Percentiles rank a stretch among this genome's conserved stretches.
phyloP scores from a whole-genome alignment of 2,888 invertebrate species.

The Clistopyga incitator region DNA sequence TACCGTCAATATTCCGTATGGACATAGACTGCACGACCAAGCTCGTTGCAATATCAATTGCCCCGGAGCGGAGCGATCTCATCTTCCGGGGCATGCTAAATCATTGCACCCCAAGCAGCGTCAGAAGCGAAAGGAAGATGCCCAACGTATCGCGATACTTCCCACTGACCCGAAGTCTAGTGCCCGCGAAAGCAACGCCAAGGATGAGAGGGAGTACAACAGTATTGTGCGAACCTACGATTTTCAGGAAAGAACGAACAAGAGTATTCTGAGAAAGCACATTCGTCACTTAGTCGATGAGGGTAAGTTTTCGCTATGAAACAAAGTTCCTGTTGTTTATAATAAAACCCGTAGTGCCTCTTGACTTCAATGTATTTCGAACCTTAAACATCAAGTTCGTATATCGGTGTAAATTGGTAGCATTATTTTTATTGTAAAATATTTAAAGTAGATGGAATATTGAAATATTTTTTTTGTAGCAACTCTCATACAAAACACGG shows the following conservation, averaged over 20 bases:
- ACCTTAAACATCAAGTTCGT: background rate
- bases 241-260: conserved; percentile 71
- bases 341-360: background rate
- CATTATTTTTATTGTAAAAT: no score
- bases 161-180: conserved; percentile 38
- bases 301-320: conserved; percentile 61
- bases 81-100: background rate
- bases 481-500: no score
- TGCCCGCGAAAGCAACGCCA: conserved; percentile 22
- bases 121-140: conserved; percentile 18
- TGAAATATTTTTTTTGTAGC: no score
- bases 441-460: no score
- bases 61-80: conserved; percentile 16
- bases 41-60: conserved; percentile 49
- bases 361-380: background rate
- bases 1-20: conserved; percentile 73
- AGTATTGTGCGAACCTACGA: conserved; percentile 67
- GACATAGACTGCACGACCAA: conserved; percentile 71
- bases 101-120: conserved; percentile 7
- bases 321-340: background rate
- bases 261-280: conserved; percentile 68
- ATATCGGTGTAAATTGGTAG: background rate
- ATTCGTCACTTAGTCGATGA: conserved; percentile 72
- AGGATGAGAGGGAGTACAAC: conserved; percentile 67
- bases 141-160: conserved; percentile 49